These are phyloP conservation scores for Mechanitis messenoides DNA, from an alignment of 2,888 invertebrate genomes.

Conservation along the genomic window DNA sequence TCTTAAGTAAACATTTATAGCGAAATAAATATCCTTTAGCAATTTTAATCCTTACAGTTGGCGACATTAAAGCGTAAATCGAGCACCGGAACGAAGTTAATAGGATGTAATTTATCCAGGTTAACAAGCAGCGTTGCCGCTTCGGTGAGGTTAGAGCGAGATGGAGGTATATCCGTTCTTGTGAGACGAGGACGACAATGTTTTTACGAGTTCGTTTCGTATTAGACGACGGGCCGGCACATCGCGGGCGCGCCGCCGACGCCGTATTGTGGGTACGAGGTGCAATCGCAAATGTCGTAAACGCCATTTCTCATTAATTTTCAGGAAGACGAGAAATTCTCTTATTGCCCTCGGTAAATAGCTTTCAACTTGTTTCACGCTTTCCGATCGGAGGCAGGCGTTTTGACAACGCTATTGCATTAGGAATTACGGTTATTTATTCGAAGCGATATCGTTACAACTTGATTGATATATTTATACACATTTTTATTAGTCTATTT, in stretches of 20 bases:
- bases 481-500: no score
- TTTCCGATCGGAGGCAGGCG: constrained; percentile 34
- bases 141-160: constrained; percentile 60
- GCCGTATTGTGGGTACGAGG: constrained; percentile 62
- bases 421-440: constrained; percentile 28
- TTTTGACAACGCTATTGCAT: constrained; percentile 31
- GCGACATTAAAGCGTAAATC: constrained; percentile 71
- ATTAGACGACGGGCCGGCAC: constrained; percentile 56
- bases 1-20: constrained; percentile 56
- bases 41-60: constrained; percentile 70
- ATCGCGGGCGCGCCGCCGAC: constrained; percentile 57
- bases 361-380: constrained; percentile 56
- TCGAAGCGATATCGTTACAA: constrained; percentile 15
- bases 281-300: constrained; percentile 66
- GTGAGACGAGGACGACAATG: constrained; percentile 52
- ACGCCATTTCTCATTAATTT: constrained; percentile 72
- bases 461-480: constrained; percentile 10
- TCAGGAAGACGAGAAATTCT: constrained; percentile 68
- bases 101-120: constrained; percentile 76
- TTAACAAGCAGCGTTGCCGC: constrained; percentile 69
- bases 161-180: constrained; percentile 34
- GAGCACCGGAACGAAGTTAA: constrained; percentile 69
- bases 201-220: constrained; percentile 55
- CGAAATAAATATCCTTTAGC: constrained; percentile 54
- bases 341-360: constrained; percentile 60